Conservation (phyloP, 2,888 invertebrate species). For the Sialis fuliginosa region DNA sequence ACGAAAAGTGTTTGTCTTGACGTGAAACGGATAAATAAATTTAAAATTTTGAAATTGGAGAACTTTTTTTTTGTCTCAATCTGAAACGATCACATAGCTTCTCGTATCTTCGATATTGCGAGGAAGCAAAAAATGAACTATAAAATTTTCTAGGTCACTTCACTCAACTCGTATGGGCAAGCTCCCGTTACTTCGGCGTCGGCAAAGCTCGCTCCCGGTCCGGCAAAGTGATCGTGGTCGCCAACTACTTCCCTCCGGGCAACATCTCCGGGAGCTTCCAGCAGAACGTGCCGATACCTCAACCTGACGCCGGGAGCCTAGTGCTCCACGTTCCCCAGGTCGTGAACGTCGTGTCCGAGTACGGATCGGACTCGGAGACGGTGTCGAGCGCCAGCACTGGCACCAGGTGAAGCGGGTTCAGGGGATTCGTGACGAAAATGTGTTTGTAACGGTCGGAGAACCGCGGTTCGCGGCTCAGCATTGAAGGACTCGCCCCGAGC, state of each 20-base stretch:
- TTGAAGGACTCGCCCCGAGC: no score
- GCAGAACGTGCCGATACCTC: slow-evolving; percentile 58
- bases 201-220: slow-evolving; percentile 63
- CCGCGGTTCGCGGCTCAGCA: no score
- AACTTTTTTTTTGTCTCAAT: no score
- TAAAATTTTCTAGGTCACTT: slow-evolving; percentile 49
- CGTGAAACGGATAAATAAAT: no score
- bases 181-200: slow-evolving; percentile 57
- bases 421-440: no score
- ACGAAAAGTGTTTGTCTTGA: no score
- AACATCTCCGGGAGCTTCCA: slow-evolving; percentile 58
- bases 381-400: slow-evolving; percentile 6
- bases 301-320: slow-evolving; percentile 39
- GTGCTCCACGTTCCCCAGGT: slow-evolving; percentile 17
- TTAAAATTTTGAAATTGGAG: no score
- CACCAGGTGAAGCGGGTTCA: slow-evolving; percentile 3
- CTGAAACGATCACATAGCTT: no score
- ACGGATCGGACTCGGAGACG: slow-evolving; percentile 6
- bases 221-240: slow-evolving; percentile 67
- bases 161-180: slow-evolving; percentile 72
- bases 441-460: no score
- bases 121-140: neutral
- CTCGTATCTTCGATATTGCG: no score
- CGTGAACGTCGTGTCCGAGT: neutral
- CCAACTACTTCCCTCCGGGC: slow-evolving; percentile 67